Evolutionary conservation across 2,113 vertebrate genomes (phyloP), one percentile per base, ranked within the genome.

Genomic region (Arvicanthis niloticus): DNA sequence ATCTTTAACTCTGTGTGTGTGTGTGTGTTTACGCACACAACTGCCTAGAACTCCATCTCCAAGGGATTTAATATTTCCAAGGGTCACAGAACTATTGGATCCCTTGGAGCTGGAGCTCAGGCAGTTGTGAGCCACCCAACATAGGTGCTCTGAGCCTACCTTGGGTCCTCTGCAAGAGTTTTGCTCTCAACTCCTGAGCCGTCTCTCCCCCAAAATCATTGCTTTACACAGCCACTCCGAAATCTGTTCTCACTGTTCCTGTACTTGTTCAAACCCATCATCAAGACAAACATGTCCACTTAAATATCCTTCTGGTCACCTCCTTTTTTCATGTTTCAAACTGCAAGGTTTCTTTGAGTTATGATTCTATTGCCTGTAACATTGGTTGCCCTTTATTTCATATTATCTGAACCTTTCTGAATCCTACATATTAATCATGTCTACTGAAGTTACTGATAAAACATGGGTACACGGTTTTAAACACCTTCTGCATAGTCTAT

Each of bases 271-370:
- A 85, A 29, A 40, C 17, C 24, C 34, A 75, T 45, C 31, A 26
- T 34, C 60, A 75, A 85, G 68, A 12, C 12, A 9, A 68, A 45
- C 12, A 22, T 65, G 58, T 10, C 31, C 37, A 88, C 72, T 88
- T 77, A 60, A 17, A 70, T 34, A 24, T n/a, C 10, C 48, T 24
- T 13, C 31, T 29, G 53, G 65, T 53, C 82, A 67, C 68, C 78
- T 85, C 29, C 84, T 70, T 82, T 82, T 95, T 90, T n/a, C 92
- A 84, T 80, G 29, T 68, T 91, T 34, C 91, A 91, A 87, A 80
- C 82, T 15, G 60, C 34, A 68, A 84, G 2, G 51, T n/a, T 91
- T 40, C 87, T 88, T 91, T 45, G 51, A 42, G 65, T 60, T 88
- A n/a, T 45, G 78, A 73, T 91, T 87, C 53, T 94, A 24, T 68